Conservation (phyloP, 2,888 invertebrate species). For the Mylabris sibirica region DNA sequence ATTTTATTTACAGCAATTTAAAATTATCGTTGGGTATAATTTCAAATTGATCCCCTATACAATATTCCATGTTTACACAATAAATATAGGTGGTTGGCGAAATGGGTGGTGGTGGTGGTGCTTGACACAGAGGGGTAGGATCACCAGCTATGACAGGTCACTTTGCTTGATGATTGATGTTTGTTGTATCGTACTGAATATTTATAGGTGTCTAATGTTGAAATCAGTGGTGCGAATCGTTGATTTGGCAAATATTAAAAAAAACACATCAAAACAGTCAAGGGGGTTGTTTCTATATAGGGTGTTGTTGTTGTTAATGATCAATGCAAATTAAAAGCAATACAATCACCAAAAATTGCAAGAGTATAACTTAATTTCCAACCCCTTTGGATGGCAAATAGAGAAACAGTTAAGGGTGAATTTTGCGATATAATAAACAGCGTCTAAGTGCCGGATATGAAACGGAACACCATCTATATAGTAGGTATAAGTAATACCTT, state of each 20-base stretch:
- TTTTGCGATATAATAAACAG: background rate
- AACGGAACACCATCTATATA: conserved; percentile 33
- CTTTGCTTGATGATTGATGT: conserved; percentile 57
- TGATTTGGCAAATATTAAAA: conserved; percentile 24
- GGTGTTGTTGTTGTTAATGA: background rate
- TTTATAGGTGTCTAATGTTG: conserved; percentile 47
- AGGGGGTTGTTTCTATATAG: background rate
- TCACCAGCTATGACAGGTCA: conserved; percentile 52
- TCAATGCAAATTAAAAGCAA: conserved; percentile 7
- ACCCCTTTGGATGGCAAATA: background rate
- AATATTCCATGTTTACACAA: conserved; percentile 1
- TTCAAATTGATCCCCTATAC: background rate
- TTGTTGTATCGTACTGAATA: conserved; percentile 56
- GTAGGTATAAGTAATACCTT: too few relatives aligned
- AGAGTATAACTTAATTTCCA: too few relatives aligned
- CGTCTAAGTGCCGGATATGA: conserved; percentile 35
- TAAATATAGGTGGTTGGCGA: conserved; percentile 1
- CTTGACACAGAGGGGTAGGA: conserved; percentile 29
- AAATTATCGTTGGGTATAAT: background rate
- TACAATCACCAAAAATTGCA: background rate
- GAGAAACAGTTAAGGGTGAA: background rate
- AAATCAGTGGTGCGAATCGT: conserved; percentile 31
- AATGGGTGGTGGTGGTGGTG: conserved; percentile 20
- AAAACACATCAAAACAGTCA: background rate
- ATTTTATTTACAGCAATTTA: background rate